A percentile compares a stretch with the other conserved stretches of the same genome.
These are phyloP conservation scores for Tursiops truncatus DNA, from an alignment of 2,113 vertebrate genomes.

Conservation along the genomic window DNA sequence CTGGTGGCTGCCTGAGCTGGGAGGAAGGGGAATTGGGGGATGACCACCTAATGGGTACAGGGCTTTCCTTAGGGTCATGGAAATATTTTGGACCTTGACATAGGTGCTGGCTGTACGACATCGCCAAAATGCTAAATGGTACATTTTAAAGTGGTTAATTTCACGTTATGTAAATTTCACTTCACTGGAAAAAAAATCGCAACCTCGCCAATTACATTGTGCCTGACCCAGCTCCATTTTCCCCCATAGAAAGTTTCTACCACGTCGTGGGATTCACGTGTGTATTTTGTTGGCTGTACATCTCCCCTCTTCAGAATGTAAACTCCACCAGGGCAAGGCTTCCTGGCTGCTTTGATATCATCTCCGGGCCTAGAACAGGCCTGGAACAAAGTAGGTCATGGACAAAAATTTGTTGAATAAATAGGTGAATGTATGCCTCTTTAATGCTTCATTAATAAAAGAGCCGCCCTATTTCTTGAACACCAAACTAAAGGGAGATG, in stretches of 20 bases:
- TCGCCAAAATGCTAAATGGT: neutral
- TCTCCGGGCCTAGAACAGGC: neutral
- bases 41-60: no score
- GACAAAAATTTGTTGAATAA: neutral
- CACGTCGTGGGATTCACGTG: rapidly evolving
- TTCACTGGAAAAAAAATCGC: neutral
- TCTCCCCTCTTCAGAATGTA: neutral
- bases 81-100: neutral
- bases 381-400: neutral
- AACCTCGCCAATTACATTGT: neutral
- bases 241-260: neutral
- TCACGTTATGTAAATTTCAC: neutral
- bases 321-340: neutral
- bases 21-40: rapidly evolving
- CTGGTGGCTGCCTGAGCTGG: neutral
- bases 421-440: neutral
- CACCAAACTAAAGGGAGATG: neutral
- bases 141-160: neutral
- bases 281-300: neutral
- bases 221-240: neutral
- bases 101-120: neutral
- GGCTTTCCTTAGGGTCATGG: neutral
- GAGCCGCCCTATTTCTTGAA: neutral
- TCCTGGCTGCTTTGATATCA: neutral
- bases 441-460: neutral